These are phyloP conservation scores for Formica exsecta DNA, from an alignment of 1,140 invertebrate genomes.

Conservation along the genomic window DNA sequence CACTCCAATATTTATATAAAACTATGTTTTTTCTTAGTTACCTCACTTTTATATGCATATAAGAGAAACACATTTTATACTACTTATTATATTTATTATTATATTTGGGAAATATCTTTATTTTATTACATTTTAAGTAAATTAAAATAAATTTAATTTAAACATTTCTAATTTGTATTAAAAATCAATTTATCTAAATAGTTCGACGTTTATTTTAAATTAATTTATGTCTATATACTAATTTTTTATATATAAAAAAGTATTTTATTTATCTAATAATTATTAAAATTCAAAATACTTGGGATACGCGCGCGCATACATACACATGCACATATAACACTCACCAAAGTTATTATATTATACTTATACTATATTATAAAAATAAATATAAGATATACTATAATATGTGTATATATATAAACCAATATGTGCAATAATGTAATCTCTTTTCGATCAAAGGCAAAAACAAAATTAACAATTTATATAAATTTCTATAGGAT, in stretches of 20 bases:
- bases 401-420: background rate
- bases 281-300: background rate
- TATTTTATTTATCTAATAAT: background rate
- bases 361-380: background rate
- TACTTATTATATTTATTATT: background rate
- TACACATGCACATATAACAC: background rate
- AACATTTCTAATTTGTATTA: background rate
- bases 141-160: background rate
- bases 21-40: slow-evolving; percentile 11
- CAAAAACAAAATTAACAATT: too few relatives aligned
- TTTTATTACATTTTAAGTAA: slow-evolving; percentile 37
- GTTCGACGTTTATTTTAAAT: background rate
- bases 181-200: slow-evolving; percentile 14
- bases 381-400: slow-evolving; percentile 7
- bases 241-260: background rate
- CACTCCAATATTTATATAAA: slow-evolving; percentile 7
- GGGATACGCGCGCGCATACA: too few relatives aligned
- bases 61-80: background rate
- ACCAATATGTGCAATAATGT: slow-evolving; percentile 11
- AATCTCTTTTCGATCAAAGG: background rate
- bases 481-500: background rate
- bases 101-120: slow-evolving; percentile 8
- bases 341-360: slow-evolving; percentile 13
- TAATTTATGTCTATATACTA: background rate
- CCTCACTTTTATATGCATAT: background rate